Evolutionary conservation across 2,888 invertebrate species (phyloP).

Genomic region (Tetheella fluctuosa): DNA sequence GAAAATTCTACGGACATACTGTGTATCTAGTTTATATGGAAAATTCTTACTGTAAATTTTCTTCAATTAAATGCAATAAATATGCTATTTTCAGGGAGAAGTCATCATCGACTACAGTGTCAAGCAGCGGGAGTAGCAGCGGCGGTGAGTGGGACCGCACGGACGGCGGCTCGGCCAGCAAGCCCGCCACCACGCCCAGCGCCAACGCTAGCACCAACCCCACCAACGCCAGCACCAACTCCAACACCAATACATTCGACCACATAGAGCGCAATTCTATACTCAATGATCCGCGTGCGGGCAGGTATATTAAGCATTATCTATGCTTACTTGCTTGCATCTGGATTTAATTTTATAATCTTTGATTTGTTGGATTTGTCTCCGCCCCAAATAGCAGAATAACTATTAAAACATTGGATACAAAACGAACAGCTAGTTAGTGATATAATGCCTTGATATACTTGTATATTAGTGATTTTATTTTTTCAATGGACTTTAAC

Average conservation of each 20-base stretch:
- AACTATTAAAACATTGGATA: no score
- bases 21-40: no score
- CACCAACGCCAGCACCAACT: constrained; percentile 34
- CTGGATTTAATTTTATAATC: no score
- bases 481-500: no score
- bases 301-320: constrained; percentile 56
- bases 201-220: constrained; percentile 30
- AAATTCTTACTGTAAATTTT: neutral
- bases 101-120: constrained; percentile 52
- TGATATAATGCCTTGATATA: no score
- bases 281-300: constrained; percentile 87
- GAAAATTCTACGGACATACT: no score
- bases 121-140: constrained; percentile 65
- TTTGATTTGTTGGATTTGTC: no score
- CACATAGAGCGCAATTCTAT: constrained; percentile 87
- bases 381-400: no score
- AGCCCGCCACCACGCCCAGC: constrained; percentile 16
- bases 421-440: no score
- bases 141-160: constrained; percentile 71
- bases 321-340: no score
- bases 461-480: no score
- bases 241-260: constrained; percentile 81
- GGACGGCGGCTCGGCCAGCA: constrained; percentile 60
- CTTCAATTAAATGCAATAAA: neutral
- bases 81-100: constrained; percentile 58